Base-by-base conservation (phyloP, 2,113 vertebrate species). In the Triplophysa rosa region DNA sequence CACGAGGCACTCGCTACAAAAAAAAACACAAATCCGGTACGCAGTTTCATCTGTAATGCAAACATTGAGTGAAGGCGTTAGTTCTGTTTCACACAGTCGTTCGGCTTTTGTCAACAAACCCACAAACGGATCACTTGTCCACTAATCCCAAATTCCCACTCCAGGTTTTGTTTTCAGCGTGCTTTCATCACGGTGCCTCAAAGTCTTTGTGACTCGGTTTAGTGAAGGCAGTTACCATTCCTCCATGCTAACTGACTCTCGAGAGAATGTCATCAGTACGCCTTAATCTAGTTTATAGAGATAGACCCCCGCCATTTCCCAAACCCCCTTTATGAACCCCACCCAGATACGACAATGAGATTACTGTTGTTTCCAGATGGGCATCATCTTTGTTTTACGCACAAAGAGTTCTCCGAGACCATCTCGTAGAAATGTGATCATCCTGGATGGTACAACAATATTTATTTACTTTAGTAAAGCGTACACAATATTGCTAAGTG, bases 221-320 rank as follows among this genome's bases (percentile, higher is more conserved):
- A 67, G 52, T 69, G 52, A 16, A 42, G 47, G 63, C 63, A n/a
- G 62, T 47, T 67, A 47, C 42, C 26, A 42, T 67, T 63, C 26
- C 23, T n/a, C 9, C 61, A 40, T 56, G 62, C 47, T 47, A 79
- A 75, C 68, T 0, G 29, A 67, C 49, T 64, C 72, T 80, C 64
- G 56, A 77, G 80, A 82, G 67, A 77, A 62, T 62, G 59, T 82
- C 68, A 24, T 82, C 40, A 79, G 61, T 40, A 23, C 2, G 16
- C 29, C 66, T 47, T 56, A 82, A 71, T 82, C 71, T 64, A 69
- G 49, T 79, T 82, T 79, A 29, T 66, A 73, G 59, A 76, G 72
- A 54, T 63, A 70, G 67, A 82, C 29, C 29, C 13, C 19, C 16
- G 0, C 65, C 1, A 24, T 4, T 56, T 75, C 24, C 49, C 58